Base-by-base conservation (phyloP, 2,113 vertebrate genomes). In the Podilymbus podiceps region DNA sequence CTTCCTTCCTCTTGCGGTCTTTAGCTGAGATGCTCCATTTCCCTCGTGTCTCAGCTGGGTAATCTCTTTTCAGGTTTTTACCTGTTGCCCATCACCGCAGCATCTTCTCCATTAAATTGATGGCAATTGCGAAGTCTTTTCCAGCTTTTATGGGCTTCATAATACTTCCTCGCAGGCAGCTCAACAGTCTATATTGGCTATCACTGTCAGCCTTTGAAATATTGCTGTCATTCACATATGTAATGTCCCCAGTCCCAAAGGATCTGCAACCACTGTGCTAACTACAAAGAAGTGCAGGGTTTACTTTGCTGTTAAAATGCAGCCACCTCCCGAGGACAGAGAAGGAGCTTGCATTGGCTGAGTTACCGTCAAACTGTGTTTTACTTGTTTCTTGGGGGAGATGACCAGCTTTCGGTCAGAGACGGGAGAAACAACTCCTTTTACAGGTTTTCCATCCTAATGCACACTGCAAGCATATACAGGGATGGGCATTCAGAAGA, bases 141-240 rank as follows among this genome's bases (percentile, higher is more conserved):
- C 67, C 82, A 93, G 95, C 67, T 93, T 96, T 96, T 95, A 97
- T 91, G 75, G 63, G 63, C 85, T 96, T 93, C 59, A 90, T 96
- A 96, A 96, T 86, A 49, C 78, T 72, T 85, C 58, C 72, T 96
- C 40, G 6, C 88, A 71, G 78, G 59, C 92, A 96, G 52, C 93
- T 91, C 85, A 58, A 5, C 74, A 83, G 88, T 91, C 85, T 96
- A 11, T 94, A 93, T 90, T 94, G 90, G 87, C 95, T 77, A 67
- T 97, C 88, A 66, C 14, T 96, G 96, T 88, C 96, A 94, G 38
- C 38, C 90, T 80, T 63, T 95, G 96, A 97, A 91, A 93, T 93
- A 95, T 9, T 80, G 92, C 90, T 94, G 95, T 88, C 93, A 90
- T 97, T 96, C 95, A 85, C 85, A 22, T 27, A 18, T 0, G 20